These are phyloP conservation scores for Neoniphon sammara DNA, from an alignment of 2,797 vertebrate species.

Conservation along the genomic window DNA sequence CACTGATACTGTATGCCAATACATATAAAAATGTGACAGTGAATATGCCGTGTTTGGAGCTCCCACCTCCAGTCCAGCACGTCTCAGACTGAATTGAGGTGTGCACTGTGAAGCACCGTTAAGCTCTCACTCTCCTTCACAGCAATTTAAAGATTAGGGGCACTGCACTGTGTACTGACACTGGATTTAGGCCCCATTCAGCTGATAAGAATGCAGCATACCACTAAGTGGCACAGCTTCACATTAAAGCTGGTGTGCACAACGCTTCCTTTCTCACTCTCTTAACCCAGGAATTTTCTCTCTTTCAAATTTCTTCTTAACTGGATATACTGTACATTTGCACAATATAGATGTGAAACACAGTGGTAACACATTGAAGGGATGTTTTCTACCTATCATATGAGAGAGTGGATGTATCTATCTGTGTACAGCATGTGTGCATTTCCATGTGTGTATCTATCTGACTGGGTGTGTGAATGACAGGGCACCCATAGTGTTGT, in stretches of 20 bases:
- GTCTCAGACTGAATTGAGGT: conserved; percentile 28
- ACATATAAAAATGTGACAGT: not conserved
- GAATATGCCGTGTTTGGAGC: not conserved
- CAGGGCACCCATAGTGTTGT: too few species aligned
- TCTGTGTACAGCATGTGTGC: not conserved
- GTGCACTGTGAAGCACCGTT: conserved; percentile 23
- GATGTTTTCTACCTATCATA: not conserved
- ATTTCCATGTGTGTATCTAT: not conserved
- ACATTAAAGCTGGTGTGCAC: conserved; percentile 33
- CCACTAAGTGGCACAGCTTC: conserved; percentile 32
- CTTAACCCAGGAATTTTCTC: not conserved
- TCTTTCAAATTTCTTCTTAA: conserved; percentile 1
- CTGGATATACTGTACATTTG: not conserved
- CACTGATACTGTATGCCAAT: not conserved
- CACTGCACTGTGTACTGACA: conserved; percentile 46
- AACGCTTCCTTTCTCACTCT: not conserved
- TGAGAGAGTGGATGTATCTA: too few species aligned
- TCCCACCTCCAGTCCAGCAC: not conserved
- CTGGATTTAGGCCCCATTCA: conserved; percentile 57
- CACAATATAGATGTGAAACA: too few species aligned
- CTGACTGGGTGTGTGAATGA: too few species aligned
- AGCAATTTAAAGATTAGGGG: conserved; percentile 63
- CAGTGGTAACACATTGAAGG: not conserved
- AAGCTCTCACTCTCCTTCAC: conserved; percentile 49
- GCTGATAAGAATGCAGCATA: conserved; percentile 45